Percentiles rank a stretch among this genome's conserved stretches.
Evolutionary conservation across 1,140 invertebrate species (phyloP).

Genomic region (Proctacanthus coquilletti): DNA sequence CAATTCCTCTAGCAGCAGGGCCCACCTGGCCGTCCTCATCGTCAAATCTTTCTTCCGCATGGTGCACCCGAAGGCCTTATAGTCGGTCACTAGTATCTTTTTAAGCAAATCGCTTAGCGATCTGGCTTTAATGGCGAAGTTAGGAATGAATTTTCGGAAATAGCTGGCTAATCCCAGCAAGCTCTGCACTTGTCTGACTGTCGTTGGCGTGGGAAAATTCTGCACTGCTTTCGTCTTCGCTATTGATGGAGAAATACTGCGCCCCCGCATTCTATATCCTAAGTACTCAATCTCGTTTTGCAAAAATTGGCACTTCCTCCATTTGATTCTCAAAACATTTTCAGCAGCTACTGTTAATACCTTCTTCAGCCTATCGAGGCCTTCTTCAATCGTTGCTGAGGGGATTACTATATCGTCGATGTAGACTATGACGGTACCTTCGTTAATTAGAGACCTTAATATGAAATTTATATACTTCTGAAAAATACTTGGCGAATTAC

Average conservation of each 20-base stretch:
- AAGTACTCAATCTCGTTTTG: constrained; percentile 18
- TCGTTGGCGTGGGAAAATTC: constrained; percentile 14
- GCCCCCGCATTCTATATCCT: constrained; percentile 8
- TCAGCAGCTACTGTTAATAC: constrained; percentile 8
- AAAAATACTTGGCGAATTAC: constrained; percentile 15
- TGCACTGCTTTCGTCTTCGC: constrained; percentile 15
- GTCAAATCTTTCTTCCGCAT: constrained; percentile 15
- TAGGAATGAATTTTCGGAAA: constrained; percentile 17
- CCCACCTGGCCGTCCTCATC: constrained; percentile 18
- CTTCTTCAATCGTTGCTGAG: constrained; percentile 12
- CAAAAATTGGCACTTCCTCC: constrained; percentile 33
- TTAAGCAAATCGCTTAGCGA: constrained; percentile 10
- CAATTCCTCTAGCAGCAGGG: constrained; percentile 18
- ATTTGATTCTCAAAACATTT: constrained; percentile 30
- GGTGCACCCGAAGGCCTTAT: constrained; percentile 19
- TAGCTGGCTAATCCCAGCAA: constrained; percentile 18
- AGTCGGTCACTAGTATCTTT: constrained; percentile 20
- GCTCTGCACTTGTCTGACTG: constrained; percentile 12
- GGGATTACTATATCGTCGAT: constrained; percentile 16
- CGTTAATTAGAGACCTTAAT: constrained; percentile 5
- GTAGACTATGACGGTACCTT: constrained; percentile 9
- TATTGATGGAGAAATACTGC: constrained; percentile 10
- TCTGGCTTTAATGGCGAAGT: constrained; percentile 12
- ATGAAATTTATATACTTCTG: constrained; percentile 13
- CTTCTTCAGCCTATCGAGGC: constrained; percentile 7